These are phyloP conservation scores for Drosophila longiperda DNA, from an alignment of 2,888 invertebrate species.

Conservation along the genomic window DNA sequence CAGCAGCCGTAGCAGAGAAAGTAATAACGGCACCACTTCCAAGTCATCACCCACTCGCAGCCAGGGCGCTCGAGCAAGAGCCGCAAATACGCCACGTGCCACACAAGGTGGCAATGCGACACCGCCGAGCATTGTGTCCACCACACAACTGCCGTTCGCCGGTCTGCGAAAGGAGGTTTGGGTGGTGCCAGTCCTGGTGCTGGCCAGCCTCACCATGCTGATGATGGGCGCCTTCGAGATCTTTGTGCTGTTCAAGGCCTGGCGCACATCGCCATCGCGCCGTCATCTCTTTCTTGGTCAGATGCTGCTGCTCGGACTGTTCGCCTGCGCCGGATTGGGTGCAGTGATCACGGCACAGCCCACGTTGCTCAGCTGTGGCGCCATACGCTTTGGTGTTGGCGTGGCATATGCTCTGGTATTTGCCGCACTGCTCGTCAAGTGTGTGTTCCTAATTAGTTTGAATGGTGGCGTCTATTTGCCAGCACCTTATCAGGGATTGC, in stretches of 20 bases:
- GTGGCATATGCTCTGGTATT: constrained; percentile 94
- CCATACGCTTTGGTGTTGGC: constrained; percentile 93
- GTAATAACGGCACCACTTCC: constrained; percentile 32
- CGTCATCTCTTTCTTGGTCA: constrained; percentile 95
- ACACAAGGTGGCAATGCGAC: constrained; percentile 55
- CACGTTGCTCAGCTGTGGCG: constrained; percentile 91
- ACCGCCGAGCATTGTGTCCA: constrained; percentile 81
- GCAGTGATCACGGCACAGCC: constrained; percentile 92
- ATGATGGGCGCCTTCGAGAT: constrained; percentile 94
- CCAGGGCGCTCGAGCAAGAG: constrained; percentile 70
- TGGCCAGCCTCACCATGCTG: constrained; percentile 93
- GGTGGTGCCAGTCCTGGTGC: constrained; percentile 95
- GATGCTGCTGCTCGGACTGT: constrained; percentile 93
- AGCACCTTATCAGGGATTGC: constrained; percentile 95
- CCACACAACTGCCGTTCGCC: constrained; percentile 81
- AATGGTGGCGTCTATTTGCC: constrained; percentile 96
- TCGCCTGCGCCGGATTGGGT: constrained; percentile 92
- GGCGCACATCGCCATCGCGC: constrained; percentile 92
- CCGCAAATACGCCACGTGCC: constrained; percentile 58
- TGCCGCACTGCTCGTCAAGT: constrained; percentile 95
- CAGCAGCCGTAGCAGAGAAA: constrained; percentile 15
- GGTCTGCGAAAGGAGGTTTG: constrained; percentile 91
- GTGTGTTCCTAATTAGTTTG: constrained; percentile 95
- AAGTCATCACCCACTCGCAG: constrained; percentile 56
- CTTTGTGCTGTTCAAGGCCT: constrained; percentile 94